Conservation (phyloP, 2,888 invertebrate genomes). For the Dione juno region DNA sequence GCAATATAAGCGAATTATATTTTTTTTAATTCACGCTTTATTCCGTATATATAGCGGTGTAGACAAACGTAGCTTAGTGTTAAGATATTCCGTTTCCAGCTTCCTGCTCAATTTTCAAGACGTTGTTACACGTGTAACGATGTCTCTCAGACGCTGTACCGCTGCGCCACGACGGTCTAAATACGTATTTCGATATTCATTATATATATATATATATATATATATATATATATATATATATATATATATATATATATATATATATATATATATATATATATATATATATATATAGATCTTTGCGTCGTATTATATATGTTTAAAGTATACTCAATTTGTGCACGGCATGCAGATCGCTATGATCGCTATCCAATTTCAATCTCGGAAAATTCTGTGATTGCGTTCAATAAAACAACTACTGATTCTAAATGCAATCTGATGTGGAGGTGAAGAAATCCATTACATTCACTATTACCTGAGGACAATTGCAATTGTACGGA, state of each 20-base stretch:
- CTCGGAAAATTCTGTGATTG: slow-evolving; percentile 29
- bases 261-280: background rate
- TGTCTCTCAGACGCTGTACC: too few species aligned
- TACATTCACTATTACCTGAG: slow-evolving; percentile 74
- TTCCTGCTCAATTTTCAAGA: too few species aligned
- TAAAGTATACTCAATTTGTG: background rate
- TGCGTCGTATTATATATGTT: too few species aligned
- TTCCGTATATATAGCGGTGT: background rate
- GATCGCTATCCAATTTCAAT: slow-evolving; percentile 24
- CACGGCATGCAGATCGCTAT: background rate
- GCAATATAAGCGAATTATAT: background rate
- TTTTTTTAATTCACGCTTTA: too few species aligned
- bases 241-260: background rate
- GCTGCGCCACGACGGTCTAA: too few species aligned
- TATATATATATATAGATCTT: background rate
- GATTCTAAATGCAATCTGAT: slow-evolving; percentile 50
- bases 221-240: background rate
- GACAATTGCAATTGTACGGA: slow-evolving; percentile 75
- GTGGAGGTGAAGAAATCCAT: slow-evolving; percentile 65
- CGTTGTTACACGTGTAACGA: too few species aligned
- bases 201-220: background rate
- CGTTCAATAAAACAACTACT: slow-evolving; percentile 64
- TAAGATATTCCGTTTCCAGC: too few species aligned
- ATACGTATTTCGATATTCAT: too few species aligned
- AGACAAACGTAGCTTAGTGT: background rate